These are phyloP conservation scores for Corythoichthys haematopterus DNA, from an alignment of 2,113 vertebrate genomes.

Conservation along the genomic window DNA sequence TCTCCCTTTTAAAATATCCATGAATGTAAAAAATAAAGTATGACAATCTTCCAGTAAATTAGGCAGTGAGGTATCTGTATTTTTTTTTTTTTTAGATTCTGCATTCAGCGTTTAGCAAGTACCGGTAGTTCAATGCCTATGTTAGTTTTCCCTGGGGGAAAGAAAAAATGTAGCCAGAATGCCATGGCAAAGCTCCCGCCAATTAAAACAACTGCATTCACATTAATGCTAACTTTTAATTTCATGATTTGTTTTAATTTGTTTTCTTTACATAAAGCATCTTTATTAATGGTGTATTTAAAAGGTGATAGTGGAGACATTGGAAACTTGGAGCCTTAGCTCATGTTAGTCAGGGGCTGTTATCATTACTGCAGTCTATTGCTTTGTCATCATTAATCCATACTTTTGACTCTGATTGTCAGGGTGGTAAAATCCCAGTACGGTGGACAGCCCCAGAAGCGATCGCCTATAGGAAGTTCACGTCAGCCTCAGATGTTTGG, in stretches of 20 bases:
- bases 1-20: too few species aligned
- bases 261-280: too few species aligned
- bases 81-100: background rate
- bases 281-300: too few species aligned
- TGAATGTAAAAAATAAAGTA: background rate
- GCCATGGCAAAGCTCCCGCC: too few species aligned
- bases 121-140: too few species aligned
- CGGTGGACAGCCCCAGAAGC: slow-evolving; percentile 76
- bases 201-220: too few species aligned
- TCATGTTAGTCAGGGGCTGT: background rate
- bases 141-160: too few species aligned
- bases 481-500: slow-evolving; percentile 76
- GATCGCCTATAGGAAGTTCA: slow-evolving; percentile 77
- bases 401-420: background rate
- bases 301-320: too few species aligned
- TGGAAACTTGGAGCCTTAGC: background rate
- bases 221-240: too few species aligned
- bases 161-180: too few species aligned
- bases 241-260: too few species aligned
- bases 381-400: background rate
- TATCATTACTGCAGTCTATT: background rate
- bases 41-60: background rate
- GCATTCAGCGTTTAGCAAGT: background rate
- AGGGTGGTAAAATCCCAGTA: slow-evolving; percentile 78
- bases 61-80: background rate